Percentiles rank a stretch among this genome's conserved stretches.
Evolutionary conservation across 2,797 vertebrate species (phyloP).

Genomic region (Numenius phaeopus): DNA sequence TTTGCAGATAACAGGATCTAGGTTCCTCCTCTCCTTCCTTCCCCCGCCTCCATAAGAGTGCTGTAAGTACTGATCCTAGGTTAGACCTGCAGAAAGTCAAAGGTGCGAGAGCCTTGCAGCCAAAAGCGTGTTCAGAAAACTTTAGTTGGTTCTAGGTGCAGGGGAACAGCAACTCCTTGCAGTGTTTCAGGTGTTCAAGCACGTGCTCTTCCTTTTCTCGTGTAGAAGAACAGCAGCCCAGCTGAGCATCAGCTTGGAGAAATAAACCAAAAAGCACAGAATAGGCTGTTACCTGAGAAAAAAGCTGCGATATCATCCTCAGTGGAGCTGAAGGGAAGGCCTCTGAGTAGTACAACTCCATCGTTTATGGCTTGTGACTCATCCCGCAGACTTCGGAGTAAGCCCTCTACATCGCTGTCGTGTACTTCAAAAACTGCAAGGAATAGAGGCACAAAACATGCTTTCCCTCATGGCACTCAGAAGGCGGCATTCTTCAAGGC

Average conservation of each 20-base stretch:
- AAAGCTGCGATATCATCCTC: constrained; percentile 86
- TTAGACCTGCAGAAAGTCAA: background rate
- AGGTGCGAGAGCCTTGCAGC: background rate
- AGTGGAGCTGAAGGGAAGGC: constrained; percentile 88
- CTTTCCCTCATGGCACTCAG: rapidly evolving
- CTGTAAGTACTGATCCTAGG: background rate
- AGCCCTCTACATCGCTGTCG: constrained; percentile 85
- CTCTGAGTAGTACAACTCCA: constrained; percentile 86
- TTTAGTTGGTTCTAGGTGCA: background rate
- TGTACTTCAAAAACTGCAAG: constrained; percentile 90
- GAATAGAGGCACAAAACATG: rapidly evolving
- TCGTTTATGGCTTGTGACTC: constrained; percentile 65
- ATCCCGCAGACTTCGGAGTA: constrained; percentile 81
- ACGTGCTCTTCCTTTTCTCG: rapidly evolving
- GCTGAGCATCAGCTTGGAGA: background rate
- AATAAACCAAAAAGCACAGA: rapidly evolving
- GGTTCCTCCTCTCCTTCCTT: background rate
- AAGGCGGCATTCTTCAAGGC: background rate
- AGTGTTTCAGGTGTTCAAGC: rapidly evolving
- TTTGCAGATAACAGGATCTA: background rate
- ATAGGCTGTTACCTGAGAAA: constrained; percentile 84
- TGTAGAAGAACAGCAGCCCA: background rate
- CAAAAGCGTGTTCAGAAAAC: background rate
- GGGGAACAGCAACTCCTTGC: background rate
- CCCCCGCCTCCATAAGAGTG: no score